These are phyloP conservation scores for Neotoma lepida DNA, from an alignment of 2,113 vertebrate species.

Conservation along the genomic window DNA sequence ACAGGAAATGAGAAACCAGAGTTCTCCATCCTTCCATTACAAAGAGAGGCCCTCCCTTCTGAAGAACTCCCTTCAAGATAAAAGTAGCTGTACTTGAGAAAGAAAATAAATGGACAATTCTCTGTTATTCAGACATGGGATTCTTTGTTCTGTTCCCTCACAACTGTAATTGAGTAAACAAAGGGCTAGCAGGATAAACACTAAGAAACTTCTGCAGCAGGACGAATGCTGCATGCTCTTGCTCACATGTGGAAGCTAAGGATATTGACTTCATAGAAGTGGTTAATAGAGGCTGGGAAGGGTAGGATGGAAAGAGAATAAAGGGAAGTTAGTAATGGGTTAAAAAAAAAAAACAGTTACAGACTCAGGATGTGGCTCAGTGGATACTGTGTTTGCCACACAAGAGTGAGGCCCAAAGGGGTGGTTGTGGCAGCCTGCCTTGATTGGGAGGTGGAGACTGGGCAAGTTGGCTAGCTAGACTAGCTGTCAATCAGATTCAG, in stretches of 20 bases:
- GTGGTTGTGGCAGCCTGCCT: not conserved
- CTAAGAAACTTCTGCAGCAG: not conserved
- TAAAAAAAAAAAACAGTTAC: not conserved
- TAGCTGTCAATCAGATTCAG: not conserved
- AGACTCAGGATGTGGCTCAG: not conserved
- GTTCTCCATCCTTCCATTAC: not conserved
- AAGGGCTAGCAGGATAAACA: not conserved
- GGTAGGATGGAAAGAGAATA: not conserved
- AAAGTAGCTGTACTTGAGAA: not conserved
- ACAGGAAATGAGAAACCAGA: constrained; percentile 39
- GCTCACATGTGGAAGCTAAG: not conserved
- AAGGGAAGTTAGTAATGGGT: not conserved
- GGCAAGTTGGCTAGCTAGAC: not conserved
- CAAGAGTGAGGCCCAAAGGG: not conserved
- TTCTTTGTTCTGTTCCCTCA: not conserved
- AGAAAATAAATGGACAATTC: not conserved
- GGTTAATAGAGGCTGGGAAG: not conserved
- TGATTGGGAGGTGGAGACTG: not conserved
- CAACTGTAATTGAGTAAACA: not conserved
- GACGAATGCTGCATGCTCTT: not conserved
- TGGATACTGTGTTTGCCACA: not conserved
- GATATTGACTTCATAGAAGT: not conserved
- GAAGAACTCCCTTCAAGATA: not conserved
- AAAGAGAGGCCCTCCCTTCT: not conserved
- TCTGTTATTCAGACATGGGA: constrained; percentile 12